These are phyloP conservation scores for Meloidogyne floridensis DNA, from an alignment of 1,140 invertebrate genomes.

Conservation along the genomic window DNA sequence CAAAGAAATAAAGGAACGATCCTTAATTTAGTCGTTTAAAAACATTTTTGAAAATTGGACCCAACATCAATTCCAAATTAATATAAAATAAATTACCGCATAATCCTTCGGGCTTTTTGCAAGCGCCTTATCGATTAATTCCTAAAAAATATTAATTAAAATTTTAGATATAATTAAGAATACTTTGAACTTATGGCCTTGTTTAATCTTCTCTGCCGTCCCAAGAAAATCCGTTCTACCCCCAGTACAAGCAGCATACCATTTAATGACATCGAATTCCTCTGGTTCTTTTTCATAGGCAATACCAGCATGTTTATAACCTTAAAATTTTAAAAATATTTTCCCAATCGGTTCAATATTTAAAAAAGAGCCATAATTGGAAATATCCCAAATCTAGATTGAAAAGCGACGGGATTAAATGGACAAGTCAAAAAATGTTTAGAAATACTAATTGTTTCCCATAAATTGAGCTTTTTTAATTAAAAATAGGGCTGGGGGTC, in stretches of 20 bases:
- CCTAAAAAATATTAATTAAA: neutral
- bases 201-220: conserved; percentile 67
- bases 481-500: no score
- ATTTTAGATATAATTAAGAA: neutral
- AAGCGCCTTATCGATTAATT: conserved; percentile 66
- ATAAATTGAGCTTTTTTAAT: no score
- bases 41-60: neutral
- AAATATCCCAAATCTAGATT: no score
- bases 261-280: conserved; percentile 56
- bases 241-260: conserved; percentile 53
- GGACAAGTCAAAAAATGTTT: no score
- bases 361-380: no score
- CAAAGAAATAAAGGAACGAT: no score
- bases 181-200: conserved; percentile 62
- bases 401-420: no score
- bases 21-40: no score
- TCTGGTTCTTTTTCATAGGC: conserved; percentile 44
- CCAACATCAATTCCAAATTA: no score
- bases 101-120: conserved; percentile 66
- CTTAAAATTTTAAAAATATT: neutral
- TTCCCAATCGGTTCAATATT: no score
- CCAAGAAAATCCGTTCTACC: conserved; percentile 53
- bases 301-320: conserved; percentile 32
- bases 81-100: conserved; percentile 20
- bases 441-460: no score